Evolutionary conservation across 2,888 invertebrate species (phyloP), one percentile per base, ranked within the genome.

Genomic region (Lapara coniferarum): DNA sequence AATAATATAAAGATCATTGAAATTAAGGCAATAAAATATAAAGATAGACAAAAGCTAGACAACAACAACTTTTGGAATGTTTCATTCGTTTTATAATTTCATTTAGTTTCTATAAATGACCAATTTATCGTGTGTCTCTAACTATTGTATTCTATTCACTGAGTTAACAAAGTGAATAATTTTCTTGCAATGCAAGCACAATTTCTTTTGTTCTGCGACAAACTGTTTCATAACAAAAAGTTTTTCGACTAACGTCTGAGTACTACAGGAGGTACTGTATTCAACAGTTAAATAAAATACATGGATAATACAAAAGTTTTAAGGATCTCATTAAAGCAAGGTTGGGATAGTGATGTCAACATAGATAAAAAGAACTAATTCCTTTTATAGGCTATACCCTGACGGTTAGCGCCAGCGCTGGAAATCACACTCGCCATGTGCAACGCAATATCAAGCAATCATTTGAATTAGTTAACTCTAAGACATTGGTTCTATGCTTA

Each of bases 221-320:
- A 63, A 63, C 49, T 19, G 19, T 63, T 63, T 49, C 49, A 46
- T 13, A 49, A 63, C 57, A 63, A 63, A 25, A 63, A 49, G 59
- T 16, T 46, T 58, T 58, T 58, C 57, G 30, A 58, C 56, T 58
- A 58, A 58, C 30, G 30, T 58, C 14, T 58, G 30, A 58, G 57
- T 58, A n/a, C n/a, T n/a, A n/a, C n/a, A n/a, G 13, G 37, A 58
- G 37, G 30, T 30, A 30, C 57, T 37, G 57, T 1, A 37, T 58
- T 58, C 37, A 58, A 37, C 57, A 14, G 37, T 58, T 12, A 58
- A 58, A 58, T 58, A 30, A 58, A 37, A 58, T 58, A 58, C 30
- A 58, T 58, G 14, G 57, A 58, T n/a, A 37, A 37, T 58, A 37
- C 30, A 8, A 58, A 58, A 37, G 30, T 37, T 58, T 37, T 14